phyloP scores from a whole-genome alignment of 2,888 invertebrate genomes.

The Emesis russula region DNA sequence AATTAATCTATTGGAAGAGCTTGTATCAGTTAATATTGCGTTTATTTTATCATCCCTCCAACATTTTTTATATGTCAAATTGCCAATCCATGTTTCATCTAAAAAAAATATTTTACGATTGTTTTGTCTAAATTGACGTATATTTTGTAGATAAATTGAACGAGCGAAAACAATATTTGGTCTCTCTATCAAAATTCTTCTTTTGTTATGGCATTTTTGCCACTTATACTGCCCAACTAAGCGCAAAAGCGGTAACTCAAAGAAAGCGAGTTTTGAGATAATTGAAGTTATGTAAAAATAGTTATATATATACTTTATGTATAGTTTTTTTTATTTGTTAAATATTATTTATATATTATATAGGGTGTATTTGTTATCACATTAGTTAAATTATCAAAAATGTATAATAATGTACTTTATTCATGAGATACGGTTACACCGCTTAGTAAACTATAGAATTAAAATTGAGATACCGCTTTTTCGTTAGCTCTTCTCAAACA shows the following conservation, averaged over 20 bases:
- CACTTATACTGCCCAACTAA: slow-evolving; percentile 25
- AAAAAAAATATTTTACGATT: too few species aligned
- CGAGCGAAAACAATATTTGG: too few species aligned
- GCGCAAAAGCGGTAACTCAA: slow-evolving; percentile 37
- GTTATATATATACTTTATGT: slow-evolving; percentile 33
- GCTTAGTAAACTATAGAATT: slow-evolving; percentile 58
- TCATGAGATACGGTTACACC: slow-evolving; percentile 57
- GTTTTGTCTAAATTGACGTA: too few species aligned
- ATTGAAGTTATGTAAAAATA: slow-evolving; percentile 45
- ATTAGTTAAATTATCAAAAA: slow-evolving; percentile 57
- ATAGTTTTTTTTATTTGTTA: slow-evolving; percentile 57
- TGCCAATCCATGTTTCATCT: too few species aligned
- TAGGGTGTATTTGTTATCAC: slow-evolving; percentile 57
- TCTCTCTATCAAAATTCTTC: too few species aligned
- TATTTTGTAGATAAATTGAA: too few species aligned
- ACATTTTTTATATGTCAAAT: too few species aligned
- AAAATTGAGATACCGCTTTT: slow-evolving; percentile 58
- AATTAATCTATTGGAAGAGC: too few species aligned
- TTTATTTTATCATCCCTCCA: too few species aligned
- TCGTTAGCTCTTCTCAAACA: slow-evolving; percentile 41
- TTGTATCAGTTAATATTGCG: too few species aligned
- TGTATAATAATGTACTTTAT: slow-evolving; percentile 50
- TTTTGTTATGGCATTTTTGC: too few species aligned
- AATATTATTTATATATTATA: slow-evolving; percentile 57
- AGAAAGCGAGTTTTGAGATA: slow-evolving; percentile 41